Evolutionary conservation across 2,113 vertebrate genomes (phyloP).

Genomic region (Nicator chloris): DNA sequence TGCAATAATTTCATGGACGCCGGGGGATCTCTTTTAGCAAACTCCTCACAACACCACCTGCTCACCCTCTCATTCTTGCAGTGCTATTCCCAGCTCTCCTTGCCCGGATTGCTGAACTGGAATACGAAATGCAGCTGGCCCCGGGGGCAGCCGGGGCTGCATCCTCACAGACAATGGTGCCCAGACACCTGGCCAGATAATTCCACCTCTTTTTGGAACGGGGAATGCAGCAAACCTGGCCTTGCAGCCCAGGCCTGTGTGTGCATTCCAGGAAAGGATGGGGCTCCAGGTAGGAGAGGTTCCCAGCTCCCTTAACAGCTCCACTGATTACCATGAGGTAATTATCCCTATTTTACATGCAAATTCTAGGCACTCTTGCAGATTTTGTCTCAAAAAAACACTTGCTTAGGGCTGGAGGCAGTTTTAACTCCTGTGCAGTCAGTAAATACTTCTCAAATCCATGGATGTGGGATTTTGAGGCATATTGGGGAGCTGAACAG

Average conservation of each 20-base stretch:
- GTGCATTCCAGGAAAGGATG: neutral
- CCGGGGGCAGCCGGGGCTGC: neutral
- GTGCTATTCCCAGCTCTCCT: slow-evolving; percentile 44
- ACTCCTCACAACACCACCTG: slow-evolving; percentile 55
- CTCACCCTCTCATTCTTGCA: slow-evolving; percentile 51
- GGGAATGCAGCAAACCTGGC: neutral
- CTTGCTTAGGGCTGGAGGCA: neutral
- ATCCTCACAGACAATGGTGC: neutral
- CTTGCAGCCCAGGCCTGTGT: neutral
- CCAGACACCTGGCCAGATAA: slow-evolving; percentile 16
- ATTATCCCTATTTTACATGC: neutral
- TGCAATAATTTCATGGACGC: slow-evolving; percentile 51
- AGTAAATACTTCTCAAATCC: neutral
- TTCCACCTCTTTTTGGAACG: neutral
- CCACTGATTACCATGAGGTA: neutral
- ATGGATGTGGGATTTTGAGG: neutral
- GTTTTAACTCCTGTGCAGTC: neutral
- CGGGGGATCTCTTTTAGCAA: slow-evolving; percentile 49
- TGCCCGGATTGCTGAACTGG: neutral
- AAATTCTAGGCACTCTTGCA: neutral
- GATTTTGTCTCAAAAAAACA: neutral
- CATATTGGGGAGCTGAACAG: neutral
- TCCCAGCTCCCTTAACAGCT: neutral
- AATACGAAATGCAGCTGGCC: neutral
- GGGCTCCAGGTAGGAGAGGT: neutral